Percentiles rank a stretch among this genome's conserved stretches.
These are phyloP conservation scores for Sebastes aleutianus DNA, from an alignment of 2,797 vertebrate species.

Conservation along the genomic window DNA sequence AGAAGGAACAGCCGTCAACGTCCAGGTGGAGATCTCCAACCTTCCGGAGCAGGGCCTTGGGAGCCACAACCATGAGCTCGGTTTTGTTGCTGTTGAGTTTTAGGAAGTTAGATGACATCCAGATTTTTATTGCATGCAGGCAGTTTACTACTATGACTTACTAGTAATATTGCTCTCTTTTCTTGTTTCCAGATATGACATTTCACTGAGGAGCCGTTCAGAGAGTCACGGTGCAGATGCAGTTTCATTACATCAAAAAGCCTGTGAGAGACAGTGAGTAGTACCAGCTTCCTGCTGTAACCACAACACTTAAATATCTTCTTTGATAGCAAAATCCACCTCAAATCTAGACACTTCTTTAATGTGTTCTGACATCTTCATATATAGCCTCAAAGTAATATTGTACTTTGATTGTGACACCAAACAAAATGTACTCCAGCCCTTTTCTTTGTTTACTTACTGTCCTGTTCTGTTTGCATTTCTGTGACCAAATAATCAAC, in stretches of 20 bases:
- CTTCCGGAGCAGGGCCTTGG: no score
- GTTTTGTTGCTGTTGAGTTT: no score
- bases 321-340: not conserved
- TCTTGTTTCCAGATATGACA: not conserved
- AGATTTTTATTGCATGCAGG: no score
- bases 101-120: no score
- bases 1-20: no score
- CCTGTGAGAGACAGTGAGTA: not conserved
- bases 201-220: not conserved
- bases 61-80: no score
- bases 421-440: not conserved
- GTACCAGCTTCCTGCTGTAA: not conserved
- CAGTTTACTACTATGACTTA: no score
- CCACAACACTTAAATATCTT: not conserved
- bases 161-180: not conserved
- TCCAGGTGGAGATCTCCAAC: no score
- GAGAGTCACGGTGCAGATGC: no score
- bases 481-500: not conserved
- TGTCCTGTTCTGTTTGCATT: not conserved
- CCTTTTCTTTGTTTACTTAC: not conserved
- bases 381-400: not conserved
- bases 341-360: not conserved
- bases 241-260: not conserved
- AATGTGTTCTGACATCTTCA: not conserved
- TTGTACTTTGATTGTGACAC: not conserved